phyloP scores from a whole-genome alignment of 2,797 vertebrate genomes.

The Lutjanus argentimaculatus region DNA sequence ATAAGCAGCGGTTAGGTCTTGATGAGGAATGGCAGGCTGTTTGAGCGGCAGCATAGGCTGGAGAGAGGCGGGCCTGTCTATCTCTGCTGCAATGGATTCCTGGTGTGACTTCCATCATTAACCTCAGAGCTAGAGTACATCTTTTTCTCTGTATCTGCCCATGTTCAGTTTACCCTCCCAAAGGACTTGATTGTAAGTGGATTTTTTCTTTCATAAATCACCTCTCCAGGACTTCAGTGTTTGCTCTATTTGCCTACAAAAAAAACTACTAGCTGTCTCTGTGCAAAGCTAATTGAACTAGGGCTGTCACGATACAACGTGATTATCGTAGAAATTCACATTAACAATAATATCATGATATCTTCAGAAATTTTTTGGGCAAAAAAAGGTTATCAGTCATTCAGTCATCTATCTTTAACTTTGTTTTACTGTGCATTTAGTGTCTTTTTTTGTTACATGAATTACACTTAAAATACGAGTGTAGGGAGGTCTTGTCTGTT shows the following conservation, averaged over 20 bases:
- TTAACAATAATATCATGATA: too few relatives aligned
- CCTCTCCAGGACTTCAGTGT: background rate
- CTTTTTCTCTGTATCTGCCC: slow-evolving; percentile 43
- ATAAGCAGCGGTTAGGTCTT: slow-evolving; percentile 79
- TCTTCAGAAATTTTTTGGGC: too few relatives aligned
- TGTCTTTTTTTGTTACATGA: too few relatives aligned
- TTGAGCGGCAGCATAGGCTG: slow-evolving; percentile 42
- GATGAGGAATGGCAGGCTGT: slow-evolving; percentile 81
- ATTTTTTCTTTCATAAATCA: background rate
- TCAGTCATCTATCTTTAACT: too few relatives aligned
- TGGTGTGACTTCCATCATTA: slow-evolving; percentile 61
- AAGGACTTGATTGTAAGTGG: slow-evolving; percentile 19
- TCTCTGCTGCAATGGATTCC: slow-evolving; percentile 44
- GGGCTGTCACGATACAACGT: too few relatives aligned
- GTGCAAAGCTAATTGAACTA: too few relatives aligned
- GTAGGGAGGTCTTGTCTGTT: too few relatives aligned
- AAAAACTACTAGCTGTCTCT: too few relatives aligned
- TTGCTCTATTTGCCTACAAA: background rate
- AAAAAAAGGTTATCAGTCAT: too few relatives aligned
- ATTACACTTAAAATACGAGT: too few relatives aligned
- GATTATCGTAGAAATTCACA: too few relatives aligned
- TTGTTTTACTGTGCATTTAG: too few relatives aligned
- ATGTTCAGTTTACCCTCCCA: slow-evolving; percentile 19
- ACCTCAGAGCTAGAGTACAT: slow-evolving; percentile 35
- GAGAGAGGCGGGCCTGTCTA: slow-evolving; percentile 58